A percentile compares a stretch with the other conserved stretches of the same genome.
Conservation (phyloP, 2,888 invertebrate genomes). For the Pristionchus mayeri region DNA sequence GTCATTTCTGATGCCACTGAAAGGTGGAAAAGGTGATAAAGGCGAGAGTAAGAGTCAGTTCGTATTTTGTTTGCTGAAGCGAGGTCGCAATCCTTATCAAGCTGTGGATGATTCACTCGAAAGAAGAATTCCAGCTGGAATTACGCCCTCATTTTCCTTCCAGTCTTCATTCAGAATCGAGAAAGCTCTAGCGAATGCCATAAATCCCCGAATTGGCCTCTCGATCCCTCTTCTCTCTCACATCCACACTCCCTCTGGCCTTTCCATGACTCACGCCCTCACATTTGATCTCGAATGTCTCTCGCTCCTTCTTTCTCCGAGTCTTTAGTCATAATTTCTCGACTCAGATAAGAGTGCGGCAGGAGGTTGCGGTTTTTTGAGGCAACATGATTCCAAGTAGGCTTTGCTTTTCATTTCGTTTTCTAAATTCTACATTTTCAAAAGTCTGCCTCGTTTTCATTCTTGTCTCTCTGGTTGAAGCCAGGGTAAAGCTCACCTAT, state of each 20-base stretch:
- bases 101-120: background rate
- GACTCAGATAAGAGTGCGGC: background rate
- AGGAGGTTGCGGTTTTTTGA: background rate
- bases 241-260: background rate
- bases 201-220: conserved; percentile 8
- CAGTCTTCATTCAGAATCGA: background rate
- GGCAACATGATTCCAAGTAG: background rate
- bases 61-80: background rate
- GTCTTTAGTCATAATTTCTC: background rate
- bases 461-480: background rate
- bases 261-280: background rate
- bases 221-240: background rate
- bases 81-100: background rate
- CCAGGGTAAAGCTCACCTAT: background rate
- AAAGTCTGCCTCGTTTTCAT: background rate
- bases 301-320: background rate
- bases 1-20: background rate
- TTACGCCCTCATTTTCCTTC: background rate
- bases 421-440: background rate
- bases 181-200: background rate
- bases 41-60: background rate
- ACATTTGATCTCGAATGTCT: background rate
- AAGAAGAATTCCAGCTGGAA: background rate
- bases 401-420: background rate
- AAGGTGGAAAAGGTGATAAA: background rate